These are phyloP conservation scores for Oscheius sp. DNA, from an alignment of 2,888 invertebrate genomes.

Conservation along the genomic window DNA sequence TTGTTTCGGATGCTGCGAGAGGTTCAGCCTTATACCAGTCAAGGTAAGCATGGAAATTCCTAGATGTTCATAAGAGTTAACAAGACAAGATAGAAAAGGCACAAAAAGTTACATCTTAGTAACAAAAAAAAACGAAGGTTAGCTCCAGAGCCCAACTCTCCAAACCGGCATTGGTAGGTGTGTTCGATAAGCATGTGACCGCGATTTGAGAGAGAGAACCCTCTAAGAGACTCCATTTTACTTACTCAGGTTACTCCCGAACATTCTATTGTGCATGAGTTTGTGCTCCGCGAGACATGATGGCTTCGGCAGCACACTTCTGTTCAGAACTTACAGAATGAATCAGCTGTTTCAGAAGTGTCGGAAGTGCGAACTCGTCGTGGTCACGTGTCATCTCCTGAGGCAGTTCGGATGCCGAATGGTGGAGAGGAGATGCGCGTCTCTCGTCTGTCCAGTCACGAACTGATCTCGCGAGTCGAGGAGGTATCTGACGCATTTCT, in stretches of 20 bases:
- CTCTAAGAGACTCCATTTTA: not conserved
- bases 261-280: too few relatives aligned
- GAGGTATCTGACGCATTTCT: constrained; percentile 59
- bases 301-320: not conserved
- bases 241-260: too few relatives aligned
- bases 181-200: not conserved
- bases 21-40: constrained; percentile 13
- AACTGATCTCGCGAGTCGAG: constrained; percentile 49
- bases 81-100: not conserved
- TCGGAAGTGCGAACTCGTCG: constrained; percentile 30
- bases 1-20: constrained; percentile 33
- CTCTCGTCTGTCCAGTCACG: constrained; percentile 55
- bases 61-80: not conserved
- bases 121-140: too few relatives aligned
- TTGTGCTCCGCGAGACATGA: too few relatives aligned
- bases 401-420: constrained; percentile 53
- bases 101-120: too few relatives aligned
- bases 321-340: too few relatives aligned
- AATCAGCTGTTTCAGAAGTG: too few relatives aligned
- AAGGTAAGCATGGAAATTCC: constrained; percentile 18
- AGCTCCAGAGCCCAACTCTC: not conserved
- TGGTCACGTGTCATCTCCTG: constrained; percentile 15
- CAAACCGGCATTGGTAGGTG: constrained; percentile 26
- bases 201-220: not conserved
- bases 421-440: constrained; percentile 63